Conservation (phyloP, 1,140 invertebrate genomes). For the Tachypleus tridentatus region DNA sequence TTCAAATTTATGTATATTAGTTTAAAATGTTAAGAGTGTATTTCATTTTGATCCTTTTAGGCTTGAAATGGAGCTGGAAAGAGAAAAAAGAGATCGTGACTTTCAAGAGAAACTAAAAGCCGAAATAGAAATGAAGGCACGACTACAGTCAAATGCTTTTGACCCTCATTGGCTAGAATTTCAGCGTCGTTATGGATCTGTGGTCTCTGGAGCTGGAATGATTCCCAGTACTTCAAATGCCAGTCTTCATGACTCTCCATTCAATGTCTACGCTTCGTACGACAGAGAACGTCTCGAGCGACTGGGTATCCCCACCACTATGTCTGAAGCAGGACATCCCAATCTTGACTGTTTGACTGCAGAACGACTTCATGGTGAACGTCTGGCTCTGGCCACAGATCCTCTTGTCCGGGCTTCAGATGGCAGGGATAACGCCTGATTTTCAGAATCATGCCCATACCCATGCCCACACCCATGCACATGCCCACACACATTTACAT, state of each 20-base stretch:
- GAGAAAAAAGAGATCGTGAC: slow-evolving; percentile 71
- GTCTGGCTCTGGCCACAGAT: slow-evolving; percentile 54
- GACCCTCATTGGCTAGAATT: slow-evolving; percentile 87
- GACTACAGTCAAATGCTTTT: slow-evolving; percentile 43
- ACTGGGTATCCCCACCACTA: slow-evolving; percentile 16
- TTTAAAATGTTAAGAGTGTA: no score
- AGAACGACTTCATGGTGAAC: slow-evolving; percentile 46
- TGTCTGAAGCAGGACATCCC: slow-evolving; percentile 1
- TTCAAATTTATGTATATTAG: no score
- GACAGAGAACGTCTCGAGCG: slow-evolving; percentile 20
- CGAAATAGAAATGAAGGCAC: slow-evolving; percentile 52
- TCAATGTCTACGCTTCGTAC: slow-evolving; percentile 16
- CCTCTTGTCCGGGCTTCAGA: slow-evolving; percentile 68
- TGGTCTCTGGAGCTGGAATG: slow-evolving; percentile 9
- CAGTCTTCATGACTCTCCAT: slow-evolving; percentile 1
- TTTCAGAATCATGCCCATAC: slow-evolving; percentile 66
- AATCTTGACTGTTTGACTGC: slow-evolving; percentile 32
- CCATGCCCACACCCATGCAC: slow-evolving; percentile 66
- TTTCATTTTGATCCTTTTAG: slow-evolving; percentile 20
- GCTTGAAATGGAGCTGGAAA: slow-evolving; percentile 67
- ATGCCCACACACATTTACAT: slow-evolving; percentile 68
- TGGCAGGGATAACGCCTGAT: slow-evolving; percentile 64
- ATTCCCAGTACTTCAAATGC: slow-evolving; percentile 1
- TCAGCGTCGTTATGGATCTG: slow-evolving; percentile 49
- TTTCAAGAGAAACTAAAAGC: slow-evolving; percentile 47